phyloP scores from a whole-genome alignment of 2,797 vertebrate species.

The Oceanodroma leucorhoa region DNA sequence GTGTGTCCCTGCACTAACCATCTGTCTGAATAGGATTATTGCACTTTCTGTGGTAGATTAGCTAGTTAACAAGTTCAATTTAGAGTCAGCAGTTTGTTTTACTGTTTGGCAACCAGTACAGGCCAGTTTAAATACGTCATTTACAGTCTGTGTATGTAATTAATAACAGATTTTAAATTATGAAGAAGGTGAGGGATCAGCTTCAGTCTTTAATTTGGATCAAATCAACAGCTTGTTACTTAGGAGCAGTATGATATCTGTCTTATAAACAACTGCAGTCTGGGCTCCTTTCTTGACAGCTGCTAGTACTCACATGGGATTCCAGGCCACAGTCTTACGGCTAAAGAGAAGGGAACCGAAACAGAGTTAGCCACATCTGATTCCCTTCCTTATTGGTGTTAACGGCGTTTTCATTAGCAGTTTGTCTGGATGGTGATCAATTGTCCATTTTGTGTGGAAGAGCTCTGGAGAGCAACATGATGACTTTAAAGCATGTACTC shows the following conservation, averaged over 20 bases:
- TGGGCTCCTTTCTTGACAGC: background rate
- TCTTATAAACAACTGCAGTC: background rate
- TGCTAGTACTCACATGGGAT: background rate
- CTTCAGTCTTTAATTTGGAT: background rate
- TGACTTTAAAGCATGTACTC: background rate
- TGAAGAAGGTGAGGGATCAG: background rate
- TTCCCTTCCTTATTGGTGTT: background rate
- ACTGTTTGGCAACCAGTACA: background rate
- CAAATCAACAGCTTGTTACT: background rate
- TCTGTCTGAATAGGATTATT: background rate
- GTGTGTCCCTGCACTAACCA: background rate
- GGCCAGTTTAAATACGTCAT: background rate
- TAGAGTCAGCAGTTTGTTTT: background rate
- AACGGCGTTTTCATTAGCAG: background rate
- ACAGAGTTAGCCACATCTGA: rapidly evolving
- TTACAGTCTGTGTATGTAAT: background rate
- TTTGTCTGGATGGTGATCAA: background rate
- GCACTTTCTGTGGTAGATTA: background rate
- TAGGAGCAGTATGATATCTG: background rate
- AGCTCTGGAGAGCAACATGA: background rate
- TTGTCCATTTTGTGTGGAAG: background rate
- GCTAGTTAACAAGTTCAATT: background rate
- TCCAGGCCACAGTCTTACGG: background rate
- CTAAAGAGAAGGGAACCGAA: background rate
- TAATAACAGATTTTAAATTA: background rate